A percentile compares a stretch with the other conserved stretches of the same genome.
Conservation (phyloP, 1,140 invertebrate species). For the Formica exsecta region DNA sequence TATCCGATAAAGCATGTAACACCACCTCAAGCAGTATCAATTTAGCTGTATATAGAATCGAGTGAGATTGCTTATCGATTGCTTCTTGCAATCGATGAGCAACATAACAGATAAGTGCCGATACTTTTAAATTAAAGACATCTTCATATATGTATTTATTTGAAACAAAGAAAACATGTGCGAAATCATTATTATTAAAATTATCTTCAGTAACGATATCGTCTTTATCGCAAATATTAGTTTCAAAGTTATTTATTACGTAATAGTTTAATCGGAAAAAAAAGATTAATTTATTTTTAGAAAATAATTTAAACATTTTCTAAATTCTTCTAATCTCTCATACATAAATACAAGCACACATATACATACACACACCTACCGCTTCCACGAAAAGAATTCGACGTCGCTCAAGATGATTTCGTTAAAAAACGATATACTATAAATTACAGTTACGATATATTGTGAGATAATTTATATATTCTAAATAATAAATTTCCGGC, state of each 20-base stretch:
- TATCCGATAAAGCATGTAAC: not conserved
- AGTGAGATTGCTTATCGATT: not conserved
- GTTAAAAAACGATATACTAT: not conserved
- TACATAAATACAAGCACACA: too few relatives aligned
- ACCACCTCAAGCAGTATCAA: slow-evolving; percentile 5
- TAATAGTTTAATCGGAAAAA: not conserved
- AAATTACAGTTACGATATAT: not conserved
- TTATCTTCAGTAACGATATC: not conserved
- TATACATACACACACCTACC: too few relatives aligned
- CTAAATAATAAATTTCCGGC: slow-evolving; percentile 11
- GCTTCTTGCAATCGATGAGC: not conserved
- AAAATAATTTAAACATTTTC: too few relatives aligned
- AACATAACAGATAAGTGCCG: not conserved
- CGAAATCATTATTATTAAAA: not conserved
- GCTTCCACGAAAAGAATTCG: not conserved
- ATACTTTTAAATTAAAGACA: not conserved
- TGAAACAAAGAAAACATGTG: not conserved
- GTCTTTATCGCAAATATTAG: not conserved
- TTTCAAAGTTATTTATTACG: not conserved
- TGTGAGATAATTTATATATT: not conserved
- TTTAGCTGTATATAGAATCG: not conserved
- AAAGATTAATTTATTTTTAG: too few relatives aligned
- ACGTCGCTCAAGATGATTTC: not conserved
- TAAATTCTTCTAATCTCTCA: not conserved
- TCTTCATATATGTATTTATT: not conserved